A percentile compares a stretch with the other conserved stretches of the same genome.
Evolutionary conservation across 2,797 vertebrate genomes (phyloP).

Genomic region (Florisuga fusca): DNA sequence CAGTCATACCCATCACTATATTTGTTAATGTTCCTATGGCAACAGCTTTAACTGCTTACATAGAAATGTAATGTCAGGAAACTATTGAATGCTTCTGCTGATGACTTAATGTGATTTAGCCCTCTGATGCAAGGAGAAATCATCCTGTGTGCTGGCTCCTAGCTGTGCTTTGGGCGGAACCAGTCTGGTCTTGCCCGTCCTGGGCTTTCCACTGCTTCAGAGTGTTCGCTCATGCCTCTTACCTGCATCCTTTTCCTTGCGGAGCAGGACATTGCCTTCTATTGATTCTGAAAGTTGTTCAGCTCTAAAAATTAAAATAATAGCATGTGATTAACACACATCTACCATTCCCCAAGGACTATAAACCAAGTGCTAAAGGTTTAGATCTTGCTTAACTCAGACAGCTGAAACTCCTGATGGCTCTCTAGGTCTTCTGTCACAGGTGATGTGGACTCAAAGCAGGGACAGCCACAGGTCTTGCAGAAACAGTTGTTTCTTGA

Average conservation of each 20-base stretch:
- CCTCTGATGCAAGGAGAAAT: slow-evolving; percentile 10
- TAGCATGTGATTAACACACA: neutral
- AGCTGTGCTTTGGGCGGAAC: accelerated
- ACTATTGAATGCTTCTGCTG: slow-evolving; percentile 38
- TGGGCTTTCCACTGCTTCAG: neutral
- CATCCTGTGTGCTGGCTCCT: neutral
- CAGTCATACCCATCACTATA: neutral
- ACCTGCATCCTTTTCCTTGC: neutral
- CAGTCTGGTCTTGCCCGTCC: neutral
- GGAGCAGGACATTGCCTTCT: neutral
- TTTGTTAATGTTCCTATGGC: slow-evolving; percentile 64
- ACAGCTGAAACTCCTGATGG: neutral
- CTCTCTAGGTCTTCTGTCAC: neutral
- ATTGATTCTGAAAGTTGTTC: neutral
- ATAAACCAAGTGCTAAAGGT: neutral
- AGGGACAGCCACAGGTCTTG: neutral
- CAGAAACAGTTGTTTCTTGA: neutral
- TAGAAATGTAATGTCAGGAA: slow-evolving; percentile 56
- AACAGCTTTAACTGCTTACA: slow-evolving; percentile 41
- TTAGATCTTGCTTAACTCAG: neutral
- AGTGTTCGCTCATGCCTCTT: neutral
- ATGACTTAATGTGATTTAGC: slow-evolving; percentile 43
- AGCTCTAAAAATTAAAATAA: slow-evolving; percentile 11
- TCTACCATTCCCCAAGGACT: neutral
- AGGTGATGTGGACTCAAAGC: accelerated